Conservation (phyloP, 2,888 invertebrate species). For the Gastracanthus pulcherrimus region DNA sequence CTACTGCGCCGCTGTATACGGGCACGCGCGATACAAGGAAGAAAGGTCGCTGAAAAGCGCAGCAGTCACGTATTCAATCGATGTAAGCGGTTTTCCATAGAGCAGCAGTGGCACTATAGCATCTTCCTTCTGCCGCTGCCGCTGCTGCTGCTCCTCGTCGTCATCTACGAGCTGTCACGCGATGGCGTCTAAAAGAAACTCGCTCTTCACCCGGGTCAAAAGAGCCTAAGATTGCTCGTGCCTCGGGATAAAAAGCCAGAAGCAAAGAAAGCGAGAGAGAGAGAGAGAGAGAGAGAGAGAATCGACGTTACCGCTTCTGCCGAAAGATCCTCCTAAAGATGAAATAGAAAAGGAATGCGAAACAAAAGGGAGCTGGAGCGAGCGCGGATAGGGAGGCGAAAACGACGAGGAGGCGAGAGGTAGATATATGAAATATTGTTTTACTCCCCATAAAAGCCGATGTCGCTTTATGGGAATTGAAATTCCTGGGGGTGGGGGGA, state of each 20-base stretch:
- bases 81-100: conserved; percentile 64
- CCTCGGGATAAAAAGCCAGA: not conserved
- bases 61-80: conserved; percentile 60
- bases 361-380: not conserved
- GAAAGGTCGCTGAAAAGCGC: conserved; percentile 16
- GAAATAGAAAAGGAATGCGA: conserved; percentile 14
- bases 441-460: conserved; percentile 66
- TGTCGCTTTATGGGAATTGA: conserved; percentile 68
- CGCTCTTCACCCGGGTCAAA: not conserved
- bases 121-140: too few relatives aligned
- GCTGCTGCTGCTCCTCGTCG: conserved; percentile 18
- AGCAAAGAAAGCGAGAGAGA: not conserved
- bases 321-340: conserved; percentile 8
- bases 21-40: not conserved
- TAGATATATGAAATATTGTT: conserved; percentile 66
- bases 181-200: not conserved
- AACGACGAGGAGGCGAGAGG: conserved; percentile 7
- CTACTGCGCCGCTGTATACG: not conserved
- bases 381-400: not conserved
- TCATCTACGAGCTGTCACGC: not conserved
- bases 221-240: not conserved
- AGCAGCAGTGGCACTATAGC: conserved; percentile 7
- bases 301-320: not conserved
- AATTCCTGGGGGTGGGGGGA: conserved; percentile 66
- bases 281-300: too few relatives aligned